Conservation (phyloP, 2,797 vertebrate genomes). For the Balearica regulorum region DNA sequence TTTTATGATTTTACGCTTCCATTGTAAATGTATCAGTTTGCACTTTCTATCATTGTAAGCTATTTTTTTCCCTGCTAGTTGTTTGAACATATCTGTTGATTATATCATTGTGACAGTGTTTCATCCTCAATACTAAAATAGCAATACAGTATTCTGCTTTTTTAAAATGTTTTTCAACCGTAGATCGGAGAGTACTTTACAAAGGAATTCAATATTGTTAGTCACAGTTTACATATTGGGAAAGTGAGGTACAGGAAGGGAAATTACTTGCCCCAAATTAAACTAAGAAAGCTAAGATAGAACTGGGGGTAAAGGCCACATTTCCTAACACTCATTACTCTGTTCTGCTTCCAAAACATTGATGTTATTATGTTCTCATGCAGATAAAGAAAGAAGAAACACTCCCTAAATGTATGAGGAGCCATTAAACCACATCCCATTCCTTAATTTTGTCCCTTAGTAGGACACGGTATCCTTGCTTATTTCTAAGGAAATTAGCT, state of each 20-base stretch:
- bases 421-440: neutral
- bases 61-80: neutral
- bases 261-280: neutral
- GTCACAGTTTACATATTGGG: neutral
- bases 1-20: neutral
- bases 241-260: neutral
- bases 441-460: neutral
- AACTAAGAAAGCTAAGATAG: neutral
- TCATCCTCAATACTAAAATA: neutral
- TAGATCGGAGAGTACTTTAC: neutral
- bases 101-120: neutral
- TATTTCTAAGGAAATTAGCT: neutral
- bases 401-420: neutral
- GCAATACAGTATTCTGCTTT: neutral
- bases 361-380: neutral
- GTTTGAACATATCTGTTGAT: neutral
- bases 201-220: neutral
- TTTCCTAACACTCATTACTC: neutral
- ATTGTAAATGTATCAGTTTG: neutral
- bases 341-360: neutral
- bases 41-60: neutral
- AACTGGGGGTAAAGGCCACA: neutral
- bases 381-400: neutral
- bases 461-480: neutral
- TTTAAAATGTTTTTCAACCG: neutral